Evolutionary conservation across 2,888 invertebrate species (phyloP), one percentile per base, ranked within the genome.

Genomic region (Sisyra nigra): DNA sequence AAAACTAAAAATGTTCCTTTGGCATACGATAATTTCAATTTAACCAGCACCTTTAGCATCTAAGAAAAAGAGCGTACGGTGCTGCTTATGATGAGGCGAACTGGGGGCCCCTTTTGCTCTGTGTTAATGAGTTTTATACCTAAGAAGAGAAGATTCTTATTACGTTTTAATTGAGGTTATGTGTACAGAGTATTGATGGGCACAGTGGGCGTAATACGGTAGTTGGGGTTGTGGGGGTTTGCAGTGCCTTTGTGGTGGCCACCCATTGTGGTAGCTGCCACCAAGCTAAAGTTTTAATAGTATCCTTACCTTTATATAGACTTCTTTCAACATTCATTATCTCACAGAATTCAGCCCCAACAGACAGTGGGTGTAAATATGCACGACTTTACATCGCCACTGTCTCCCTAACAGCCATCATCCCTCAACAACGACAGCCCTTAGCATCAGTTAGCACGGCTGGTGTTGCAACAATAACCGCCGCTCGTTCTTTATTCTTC

Each of bases 111-210:
- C 56, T 59, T 59, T 58, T 55, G 58, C 57, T 54, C 55, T 55
- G 58, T 60, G 59, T 61, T 62, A 62, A 62, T 60, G 62, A 62
- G 61, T 62, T 61, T 59, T 56, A 54, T 57, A 58, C 57, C 56
- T 57, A 58, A 39, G 39, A 39, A 56, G 58, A 56, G 55, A 53
- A 58, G 60, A 60, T 62, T 63, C 62, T 63, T 63, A 62, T 63
- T 63, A 62, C 63, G 57, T 63, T 62, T 62, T 63, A 63, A 63
- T 63, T 63, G 63, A 63, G 62, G 60, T 61, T 60, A 61, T 60
- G 60, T 61, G 61, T 61, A 60, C 59, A 55, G 57, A 31, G 41
- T 41, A 39, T 39, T 39, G 39, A 39, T 38, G 38, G 19, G 18
- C 19, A 38, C 38, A 38, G 19, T 38, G 19, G 19, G 11, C 11